Evolutionary conservation across 1,140 invertebrate species (phyloP).

Genomic region (Anthonomus grandis): DNA sequence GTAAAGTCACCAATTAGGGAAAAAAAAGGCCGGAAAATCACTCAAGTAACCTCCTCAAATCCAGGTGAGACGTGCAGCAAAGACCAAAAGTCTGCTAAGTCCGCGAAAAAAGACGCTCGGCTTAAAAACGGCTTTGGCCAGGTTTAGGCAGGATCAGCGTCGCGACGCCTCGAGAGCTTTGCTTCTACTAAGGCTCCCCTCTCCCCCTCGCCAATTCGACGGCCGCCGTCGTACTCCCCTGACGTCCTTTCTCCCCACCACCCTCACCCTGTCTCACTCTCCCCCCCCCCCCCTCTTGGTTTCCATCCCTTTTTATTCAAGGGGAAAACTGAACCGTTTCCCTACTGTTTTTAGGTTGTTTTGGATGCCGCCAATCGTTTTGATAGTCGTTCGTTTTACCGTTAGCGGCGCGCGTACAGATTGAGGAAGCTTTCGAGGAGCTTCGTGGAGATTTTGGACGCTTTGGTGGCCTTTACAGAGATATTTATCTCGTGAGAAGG

Average conservation of each 20-base stretch:
- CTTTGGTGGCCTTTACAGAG: constrained; percentile 20
- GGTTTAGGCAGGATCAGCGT: constrained; percentile 48
- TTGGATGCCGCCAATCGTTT: constrained; percentile 25
- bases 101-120: constrained; percentile 44
- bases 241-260: background rate
- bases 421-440: constrained; percentile 24
- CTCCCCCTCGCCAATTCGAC: constrained; percentile 18
- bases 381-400: constrained; percentile 28
- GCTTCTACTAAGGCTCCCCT: constrained; percentile 44
- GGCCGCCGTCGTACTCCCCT: constrained; percentile 13
- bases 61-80: constrained; percentile 46
- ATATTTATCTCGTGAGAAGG: constrained; percentile 26
- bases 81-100: constrained; percentile 47
- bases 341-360: too few species aligned
- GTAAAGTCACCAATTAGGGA: constrained; percentile 2
- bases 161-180: constrained; percentile 48
- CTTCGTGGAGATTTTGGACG: constrained; percentile 17
- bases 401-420: constrained; percentile 27
- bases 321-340: too few species aligned
- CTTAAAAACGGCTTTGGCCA: constrained; percentile 48
- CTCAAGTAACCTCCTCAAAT: constrained; percentile 38
- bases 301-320: constrained; percentile 2
- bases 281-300: constrained; percentile 7
- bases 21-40: constrained; percentile 35
- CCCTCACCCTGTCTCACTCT: too few species aligned